phyloP scores from a whole-genome alignment of 2,888 invertebrate genomes.

The Bruchidius siliquastri region DNA sequence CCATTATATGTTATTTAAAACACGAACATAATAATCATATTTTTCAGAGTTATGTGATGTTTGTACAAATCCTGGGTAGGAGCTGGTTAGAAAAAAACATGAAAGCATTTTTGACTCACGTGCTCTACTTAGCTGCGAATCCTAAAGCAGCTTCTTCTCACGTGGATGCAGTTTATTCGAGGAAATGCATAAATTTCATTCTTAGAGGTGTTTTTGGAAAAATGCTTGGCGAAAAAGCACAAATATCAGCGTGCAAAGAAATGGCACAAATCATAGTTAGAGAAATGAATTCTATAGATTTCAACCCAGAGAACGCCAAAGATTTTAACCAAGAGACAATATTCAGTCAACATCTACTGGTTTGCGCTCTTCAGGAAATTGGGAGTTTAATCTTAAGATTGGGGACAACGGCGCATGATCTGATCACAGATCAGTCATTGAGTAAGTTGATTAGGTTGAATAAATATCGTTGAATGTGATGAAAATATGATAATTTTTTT shows the following conservation, averaged over 20 bases:
- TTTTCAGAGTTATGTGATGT: constrained; percentile 87
- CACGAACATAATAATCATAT: no score
- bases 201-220: constrained; percentile 86
- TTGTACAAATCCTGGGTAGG: constrained; percentile 89
- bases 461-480: no score
- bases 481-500: no score
- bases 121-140: constrained; percentile 89
- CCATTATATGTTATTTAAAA: no score
- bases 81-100: constrained; percentile 93
- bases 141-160: constrained; percentile 94
- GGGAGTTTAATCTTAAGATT: constrained; percentile 84
- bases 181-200: constrained; percentile 96
- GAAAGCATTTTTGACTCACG: constrained; percentile 78
- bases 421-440: constrained; percentile 82
- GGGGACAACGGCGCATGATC: constrained; percentile 90
- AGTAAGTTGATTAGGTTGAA: constrained; percentile 49
- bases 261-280: constrained; percentile 86
- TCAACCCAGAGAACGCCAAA: constrained; percentile 87
- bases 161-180: constrained; percentile 95
- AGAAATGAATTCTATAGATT: constrained; percentile 93
- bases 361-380: constrained; percentile 92
- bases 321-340: constrained; percentile 86
- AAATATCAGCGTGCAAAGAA: constrained; percentile 91
- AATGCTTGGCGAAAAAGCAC: constrained; percentile 95
- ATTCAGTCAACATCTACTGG: constrained; percentile 84